Conservation (phyloP, 2,113 vertebrate genomes). For the Percina caprodes region DNA sequence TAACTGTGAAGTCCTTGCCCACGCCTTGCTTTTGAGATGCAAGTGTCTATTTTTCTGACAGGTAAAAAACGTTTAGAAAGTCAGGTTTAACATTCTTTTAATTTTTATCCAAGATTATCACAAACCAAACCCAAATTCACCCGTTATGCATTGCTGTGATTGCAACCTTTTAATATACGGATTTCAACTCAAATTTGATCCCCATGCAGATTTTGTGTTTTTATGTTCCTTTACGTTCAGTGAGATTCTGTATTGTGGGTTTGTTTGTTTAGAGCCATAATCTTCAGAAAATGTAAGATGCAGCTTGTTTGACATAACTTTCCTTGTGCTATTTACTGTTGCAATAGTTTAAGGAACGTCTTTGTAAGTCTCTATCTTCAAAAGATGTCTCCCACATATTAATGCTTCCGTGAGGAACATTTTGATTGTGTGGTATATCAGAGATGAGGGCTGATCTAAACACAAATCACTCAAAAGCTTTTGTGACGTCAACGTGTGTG, state of each 20-base stretch:
- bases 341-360: background rate
- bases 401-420: background rate
- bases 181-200: background rate
- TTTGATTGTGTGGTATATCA: too few relatives aligned
- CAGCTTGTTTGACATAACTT: background rate
- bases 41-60: background rate
- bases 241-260: background rate
- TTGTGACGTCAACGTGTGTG: background rate
- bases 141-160: background rate
- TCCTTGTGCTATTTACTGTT: background rate
- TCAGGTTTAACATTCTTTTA: background rate
- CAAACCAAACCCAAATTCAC: background rate
- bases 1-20: background rate
- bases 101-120: background rate
- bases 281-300: background rate
- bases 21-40: conserved; percentile 12
- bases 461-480: background rate
- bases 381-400: background rate
- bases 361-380: background rate
- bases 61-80: background rate
- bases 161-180: background rate
- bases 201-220: conserved; percentile 36
- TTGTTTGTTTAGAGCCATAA: conserved; percentile 26
- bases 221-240: background rate
- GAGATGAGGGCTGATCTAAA: background rate